These are phyloP conservation scores for Sturmia bella DNA, from an alignment of 2,888 invertebrate species.

Conservation along the genomic window DNA sequence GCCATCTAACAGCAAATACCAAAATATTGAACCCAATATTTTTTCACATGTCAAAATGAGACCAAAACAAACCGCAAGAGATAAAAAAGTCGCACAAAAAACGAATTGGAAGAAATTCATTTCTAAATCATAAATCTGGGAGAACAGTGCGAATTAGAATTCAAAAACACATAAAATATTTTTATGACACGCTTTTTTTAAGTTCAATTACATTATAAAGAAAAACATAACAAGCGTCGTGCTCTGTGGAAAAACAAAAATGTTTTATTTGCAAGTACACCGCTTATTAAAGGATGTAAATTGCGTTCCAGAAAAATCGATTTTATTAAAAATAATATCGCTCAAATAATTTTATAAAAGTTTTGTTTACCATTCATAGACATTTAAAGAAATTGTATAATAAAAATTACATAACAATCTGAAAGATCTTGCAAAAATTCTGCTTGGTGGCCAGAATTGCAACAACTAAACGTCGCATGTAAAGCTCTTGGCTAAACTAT, in stretches of 20 bases:
- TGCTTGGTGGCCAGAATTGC: slow-evolving; percentile 27
- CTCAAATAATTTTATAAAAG: neutral
- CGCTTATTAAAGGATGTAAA: slow-evolving; percentile 16
- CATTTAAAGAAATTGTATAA: slow-evolving; percentile 39
- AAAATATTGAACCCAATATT: neutral
- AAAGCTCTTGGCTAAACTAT: slow-evolving; percentile 40
- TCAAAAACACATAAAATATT: slow-evolving; percentile 1
- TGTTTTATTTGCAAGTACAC: slow-evolving; percentile 19
- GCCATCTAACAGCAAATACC: neutral
- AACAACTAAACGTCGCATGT: neutral
- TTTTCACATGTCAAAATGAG: slow-evolving; percentile 32
- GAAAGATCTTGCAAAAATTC: slow-evolving; percentile 46
- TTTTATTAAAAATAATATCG: neutral
- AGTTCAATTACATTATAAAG: neutral
- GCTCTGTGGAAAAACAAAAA: slow-evolving; percentile 13
- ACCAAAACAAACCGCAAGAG: slow-evolving; percentile 58
- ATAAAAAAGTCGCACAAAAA: slow-evolving; percentile 45
- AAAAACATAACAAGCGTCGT: neutral
- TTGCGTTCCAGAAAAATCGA: slow-evolving; percentile 61
- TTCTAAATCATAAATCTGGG: slow-evolving; percentile 49
- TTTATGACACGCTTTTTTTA: too few relatives aligned
- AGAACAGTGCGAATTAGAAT: slow-evolving; percentile 42
- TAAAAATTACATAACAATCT: slow-evolving; percentile 61
- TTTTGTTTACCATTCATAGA: neutral
- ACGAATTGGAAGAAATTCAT: slow-evolving; percentile 51